Conservation (phyloP, 2,113 vertebrate species). For the Catharus minimus region DNA sequence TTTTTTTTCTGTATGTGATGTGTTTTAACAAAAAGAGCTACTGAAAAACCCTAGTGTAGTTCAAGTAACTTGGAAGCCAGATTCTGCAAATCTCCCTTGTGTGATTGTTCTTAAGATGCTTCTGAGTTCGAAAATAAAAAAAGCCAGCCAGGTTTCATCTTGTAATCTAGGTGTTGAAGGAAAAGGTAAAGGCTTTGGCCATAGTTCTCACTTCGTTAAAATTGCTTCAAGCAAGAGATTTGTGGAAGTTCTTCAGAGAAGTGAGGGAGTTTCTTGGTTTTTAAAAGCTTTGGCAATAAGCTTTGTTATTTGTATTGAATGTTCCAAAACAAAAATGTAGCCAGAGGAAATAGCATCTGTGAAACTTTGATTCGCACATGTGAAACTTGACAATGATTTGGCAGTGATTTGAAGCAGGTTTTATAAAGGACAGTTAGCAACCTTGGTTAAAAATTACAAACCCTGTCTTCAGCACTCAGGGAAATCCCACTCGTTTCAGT, state of each 20-base stretch:
- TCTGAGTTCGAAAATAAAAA: not conserved
- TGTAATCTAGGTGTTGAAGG: not conserved
- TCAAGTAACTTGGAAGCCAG: not conserved
- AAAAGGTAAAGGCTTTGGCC: not conserved
- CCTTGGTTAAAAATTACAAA: not conserved
- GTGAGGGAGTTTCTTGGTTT: not conserved
- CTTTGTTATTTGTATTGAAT: not conserved
- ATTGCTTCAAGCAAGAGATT: not conserved
- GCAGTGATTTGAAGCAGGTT: not conserved
- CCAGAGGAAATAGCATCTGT: not conserved
- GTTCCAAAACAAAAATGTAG: slow-evolving; percentile 1
- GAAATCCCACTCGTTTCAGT: not conserved
- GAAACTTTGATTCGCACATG: not conserved
- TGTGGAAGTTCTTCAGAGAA: not conserved
- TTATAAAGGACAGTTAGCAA: not conserved
- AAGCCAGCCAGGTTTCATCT: not conserved
- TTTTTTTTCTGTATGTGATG: not conserved
- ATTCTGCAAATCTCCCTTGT: not conserved
- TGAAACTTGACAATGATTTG: slow-evolving; percentile 3
- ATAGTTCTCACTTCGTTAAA: not conserved
- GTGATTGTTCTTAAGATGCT: not conserved
- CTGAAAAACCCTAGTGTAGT: not conserved
- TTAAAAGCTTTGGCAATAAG: not conserved
- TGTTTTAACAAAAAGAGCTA: not conserved
- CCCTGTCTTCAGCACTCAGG: not conserved